Base-by-base conservation (phyloP, 2,797 vertebrate species). In the Tenualosa ilisha region DNA sequence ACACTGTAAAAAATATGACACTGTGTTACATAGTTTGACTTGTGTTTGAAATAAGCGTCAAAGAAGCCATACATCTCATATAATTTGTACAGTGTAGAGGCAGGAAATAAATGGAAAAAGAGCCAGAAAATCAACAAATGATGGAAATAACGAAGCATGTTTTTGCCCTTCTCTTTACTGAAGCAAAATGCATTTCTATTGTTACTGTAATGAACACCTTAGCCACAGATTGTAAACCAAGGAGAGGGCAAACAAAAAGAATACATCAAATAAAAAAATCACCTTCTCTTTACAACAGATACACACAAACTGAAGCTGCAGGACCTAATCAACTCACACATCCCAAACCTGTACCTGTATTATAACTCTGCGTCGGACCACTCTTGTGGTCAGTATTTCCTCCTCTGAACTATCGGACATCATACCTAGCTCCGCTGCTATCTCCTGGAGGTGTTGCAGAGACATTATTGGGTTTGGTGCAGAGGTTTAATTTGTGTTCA, bases 321-420 rank as follows among this genome's bases (percentile, higher is more conserved):
- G 40, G 22, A 54, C n/a, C 40, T 59, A 15, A 7, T 15, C 79
- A 37, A 51, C 85, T 86, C 86, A 0, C 91, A 93, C 95, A 91
- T 0, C 49, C 84, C 72, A 87, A 85, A 75, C 90, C 91, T 92
- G 92, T 99, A 99, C 98, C 98, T 99, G 97, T 87, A 99, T 99
- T 88, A 99, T 97, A 89, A 99, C 97, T 92, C 98, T 97, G 82
- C 98, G 97, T 85, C 97, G 97, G 91, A 99, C 91, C 90, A 99
- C 97, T 94, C 98, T 96, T 95, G 98, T 99, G 86, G 98, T 99
- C 93, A 99, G 93, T 92, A 97, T 96, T 89, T 98, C 97, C 5
- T 99, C 98, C 93, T 99, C 98, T 54, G 97, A 98, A 95, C 97
- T 98, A 94, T 94, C 94, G 90, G 97, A 97, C 95, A 97, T 96